Percentiles rank a stretch among this genome's conserved stretches.
Evolutionary conservation across 2,113 vertebrate species (phyloP).

Genomic region (Eolophus roseicapilla): DNA sequence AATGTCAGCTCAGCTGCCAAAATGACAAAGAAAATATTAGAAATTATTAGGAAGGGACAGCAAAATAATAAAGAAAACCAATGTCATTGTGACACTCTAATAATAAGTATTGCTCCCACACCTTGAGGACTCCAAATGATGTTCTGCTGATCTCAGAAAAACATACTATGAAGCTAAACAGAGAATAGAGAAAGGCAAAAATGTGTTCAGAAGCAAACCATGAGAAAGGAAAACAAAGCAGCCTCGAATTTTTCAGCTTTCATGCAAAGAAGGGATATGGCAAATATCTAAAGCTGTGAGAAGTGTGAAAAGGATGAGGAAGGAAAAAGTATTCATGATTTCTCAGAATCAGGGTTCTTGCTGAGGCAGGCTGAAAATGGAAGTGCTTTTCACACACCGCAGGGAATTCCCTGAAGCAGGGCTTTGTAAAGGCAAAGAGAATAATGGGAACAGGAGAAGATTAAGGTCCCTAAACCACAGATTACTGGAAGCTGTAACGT

Average conservation of each 20-base stretch:
- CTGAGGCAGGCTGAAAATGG: not conserved
- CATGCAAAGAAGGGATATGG: not conserved
- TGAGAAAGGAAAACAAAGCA: not conserved
- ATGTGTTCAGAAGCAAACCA: not conserved
- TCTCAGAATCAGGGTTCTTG: not conserved
- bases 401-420: not conserved
- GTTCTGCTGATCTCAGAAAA: not conserved
- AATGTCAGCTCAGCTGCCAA: not conserved
- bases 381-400: not conserved
- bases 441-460: slow-evolving; percentile 14
- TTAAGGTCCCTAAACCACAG: not conserved
- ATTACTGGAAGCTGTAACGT: not conserved
- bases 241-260: not conserved
- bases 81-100: not conserved
- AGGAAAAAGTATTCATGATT: not conserved
- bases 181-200: not conserved
- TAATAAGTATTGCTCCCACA: not conserved
- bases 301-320: not conserved
- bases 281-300: not conserved
- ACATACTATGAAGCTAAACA: not conserved
- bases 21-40: not conserved
- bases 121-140: not conserved
- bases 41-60: not conserved
- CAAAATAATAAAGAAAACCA: not conserved
- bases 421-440: slow-evolving; percentile 5